Conservation (phyloP, 2,113 vertebrate species). For the Acinonyx jubatus region DNA sequence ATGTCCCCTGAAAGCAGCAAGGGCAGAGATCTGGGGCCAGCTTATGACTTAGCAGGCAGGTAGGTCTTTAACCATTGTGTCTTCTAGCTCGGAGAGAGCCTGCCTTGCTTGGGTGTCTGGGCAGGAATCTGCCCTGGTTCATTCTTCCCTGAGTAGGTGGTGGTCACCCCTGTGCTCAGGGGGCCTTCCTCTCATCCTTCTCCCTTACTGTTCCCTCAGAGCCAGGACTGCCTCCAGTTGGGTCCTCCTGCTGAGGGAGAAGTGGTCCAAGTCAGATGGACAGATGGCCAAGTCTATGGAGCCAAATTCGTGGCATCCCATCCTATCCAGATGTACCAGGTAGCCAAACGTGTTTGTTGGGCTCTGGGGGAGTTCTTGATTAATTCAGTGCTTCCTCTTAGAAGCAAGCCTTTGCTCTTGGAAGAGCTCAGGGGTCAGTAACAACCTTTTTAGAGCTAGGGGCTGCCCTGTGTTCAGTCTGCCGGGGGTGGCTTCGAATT, state of each 20-base stretch:
- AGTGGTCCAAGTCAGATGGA: conserved; percentile 97
- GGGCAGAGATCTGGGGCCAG: not conserved
- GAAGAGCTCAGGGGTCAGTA: not conserved
- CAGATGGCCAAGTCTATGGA: conserved; percentile 96
- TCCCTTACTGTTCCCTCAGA: conserved; percentile 83
- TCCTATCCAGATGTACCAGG: conserved; percentile 98
- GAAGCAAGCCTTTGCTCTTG: conserved; percentile 4
- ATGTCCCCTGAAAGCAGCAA: not conserved
- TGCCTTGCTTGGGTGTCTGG: not conserved
- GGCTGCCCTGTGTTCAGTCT: not conserved
- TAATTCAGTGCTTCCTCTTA: not conserved
- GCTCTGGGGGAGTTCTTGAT: not conserved
- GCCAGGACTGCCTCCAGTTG: conserved; percentile 92
- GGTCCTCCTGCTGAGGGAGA: conserved; percentile 94
- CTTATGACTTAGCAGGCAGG: not conserved
- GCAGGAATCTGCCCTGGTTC: not conserved
- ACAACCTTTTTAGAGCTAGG: not conserved
- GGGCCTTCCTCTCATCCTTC: not conserved
- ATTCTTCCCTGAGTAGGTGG: not conserved
- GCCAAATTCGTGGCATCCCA: conserved; percentile 96
- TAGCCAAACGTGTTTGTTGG: conserved; percentile 75
- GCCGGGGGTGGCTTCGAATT: not conserved
- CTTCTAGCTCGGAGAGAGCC: not conserved
- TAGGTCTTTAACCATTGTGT: not conserved
- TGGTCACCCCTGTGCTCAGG: not conserved